Percentiles rank a stretch among this genome's conserved stretches.
These are phyloP conservation scores for Prosopocoilus inquinatus DNA, from an alignment of 2,888 invertebrate species.

Conservation along the genomic window DNA sequence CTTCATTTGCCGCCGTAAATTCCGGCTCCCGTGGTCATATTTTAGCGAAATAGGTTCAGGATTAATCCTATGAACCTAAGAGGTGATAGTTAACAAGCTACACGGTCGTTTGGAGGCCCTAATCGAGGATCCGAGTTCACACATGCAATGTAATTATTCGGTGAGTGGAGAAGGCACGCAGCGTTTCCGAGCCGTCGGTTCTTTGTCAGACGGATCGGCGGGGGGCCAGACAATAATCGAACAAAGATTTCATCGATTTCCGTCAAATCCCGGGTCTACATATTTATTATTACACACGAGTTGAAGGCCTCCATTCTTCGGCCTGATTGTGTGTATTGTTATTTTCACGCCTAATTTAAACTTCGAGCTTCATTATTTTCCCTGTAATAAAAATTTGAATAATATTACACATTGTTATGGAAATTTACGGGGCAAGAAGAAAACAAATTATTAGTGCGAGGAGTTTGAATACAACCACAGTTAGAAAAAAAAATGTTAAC, in stretches of 20 bases:
- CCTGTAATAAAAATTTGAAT: too few species aligned
- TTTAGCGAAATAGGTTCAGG: conserved; percentile 4
- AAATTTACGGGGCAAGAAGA: too few species aligned
- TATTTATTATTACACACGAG: not conserved
- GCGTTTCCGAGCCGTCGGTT: conserved; percentile 16
- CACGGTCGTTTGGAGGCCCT: conserved; percentile 25
- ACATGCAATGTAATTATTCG: conserved; percentile 26
- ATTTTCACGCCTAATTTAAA: too few species aligned
- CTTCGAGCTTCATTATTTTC: too few species aligned
- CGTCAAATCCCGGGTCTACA: not conserved
- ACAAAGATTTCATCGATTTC: conserved; percentile 1
- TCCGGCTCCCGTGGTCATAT: not conserved
- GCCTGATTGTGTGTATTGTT: too few species aligned
- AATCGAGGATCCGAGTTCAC: conserved; percentile 25
- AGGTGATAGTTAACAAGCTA: conserved; percentile 24
- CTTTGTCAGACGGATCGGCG: conserved; percentile 12
- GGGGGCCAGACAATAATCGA: conserved; percentile 9
- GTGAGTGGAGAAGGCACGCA: conserved; percentile 19
- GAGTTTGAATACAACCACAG: too few species aligned
- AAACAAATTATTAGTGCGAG: too few species aligned
- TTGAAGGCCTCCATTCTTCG: not conserved
- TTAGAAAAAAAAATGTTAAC: too few species aligned
- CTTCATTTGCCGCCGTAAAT: not conserved
- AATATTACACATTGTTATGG: too few species aligned
- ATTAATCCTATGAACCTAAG: conserved; percentile 8